Percentiles rank a stretch among this genome's conserved stretches.
phyloP scores from a whole-genome alignment of 2,888 invertebrate genomes.

The Cephus rjabovi region DNA sequence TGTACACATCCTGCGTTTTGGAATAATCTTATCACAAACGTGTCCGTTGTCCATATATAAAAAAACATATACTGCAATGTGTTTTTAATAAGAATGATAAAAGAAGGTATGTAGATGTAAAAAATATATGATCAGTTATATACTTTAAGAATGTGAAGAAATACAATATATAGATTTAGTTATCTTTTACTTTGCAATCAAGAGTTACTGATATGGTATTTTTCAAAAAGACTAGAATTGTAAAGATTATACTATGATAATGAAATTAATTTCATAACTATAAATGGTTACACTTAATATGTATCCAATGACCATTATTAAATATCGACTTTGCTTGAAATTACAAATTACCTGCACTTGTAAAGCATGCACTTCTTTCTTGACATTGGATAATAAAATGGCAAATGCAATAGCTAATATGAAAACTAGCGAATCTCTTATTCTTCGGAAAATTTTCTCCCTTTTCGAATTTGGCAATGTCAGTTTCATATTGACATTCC shows the following conservation, averaged over 20 bases:
- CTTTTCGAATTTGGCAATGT: conserved; percentile 44
- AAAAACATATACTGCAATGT: conserved; percentile 20
- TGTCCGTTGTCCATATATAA: conserved; percentile 16
- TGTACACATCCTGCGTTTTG: conserved; percentile 5
- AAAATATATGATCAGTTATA: not conserved
- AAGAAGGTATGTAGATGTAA: not conserved
- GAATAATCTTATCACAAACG: conserved; percentile 17
- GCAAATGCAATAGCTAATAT: conserved; percentile 39
- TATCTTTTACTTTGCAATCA: not conserved
- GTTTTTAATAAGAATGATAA: not conserved
- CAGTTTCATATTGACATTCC: conserved; percentile 56
- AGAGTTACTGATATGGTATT: not conserved
- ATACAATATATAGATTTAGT: not conserved
- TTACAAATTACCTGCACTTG: conserved; percentile 45
- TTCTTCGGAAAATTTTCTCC: conserved; percentile 47
- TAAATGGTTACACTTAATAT: not conserved
- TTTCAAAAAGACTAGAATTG: not conserved
- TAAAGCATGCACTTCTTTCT: conserved; percentile 44
- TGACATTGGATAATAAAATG: conserved; percentile 39
- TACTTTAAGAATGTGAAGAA: not conserved
- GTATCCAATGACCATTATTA: not conserved
- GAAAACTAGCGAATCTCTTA: conserved; percentile 38
- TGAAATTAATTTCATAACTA: not conserved
- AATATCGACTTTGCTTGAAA: not conserved
- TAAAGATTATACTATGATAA: not conserved